Evolutionary conservation across 2,797 vertebrate genomes (phyloP).

Genomic region (Lacerta bilineata): DNA sequence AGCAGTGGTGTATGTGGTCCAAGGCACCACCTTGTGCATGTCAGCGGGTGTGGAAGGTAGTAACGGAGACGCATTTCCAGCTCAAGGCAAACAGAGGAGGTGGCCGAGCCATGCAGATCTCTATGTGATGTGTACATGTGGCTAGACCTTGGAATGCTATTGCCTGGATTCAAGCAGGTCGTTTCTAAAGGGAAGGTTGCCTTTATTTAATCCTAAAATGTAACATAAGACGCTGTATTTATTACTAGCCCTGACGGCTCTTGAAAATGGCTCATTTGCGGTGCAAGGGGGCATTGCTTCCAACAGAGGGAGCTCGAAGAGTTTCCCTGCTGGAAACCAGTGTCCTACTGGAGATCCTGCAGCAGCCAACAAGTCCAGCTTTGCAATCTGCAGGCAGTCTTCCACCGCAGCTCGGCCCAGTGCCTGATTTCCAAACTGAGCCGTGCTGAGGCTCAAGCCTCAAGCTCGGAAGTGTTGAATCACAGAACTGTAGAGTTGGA

Average conservation of each 20-base stretch:
- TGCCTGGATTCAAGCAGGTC: background rate
- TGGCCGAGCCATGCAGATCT: background rate
- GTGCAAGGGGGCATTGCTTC: background rate
- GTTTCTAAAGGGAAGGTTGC: background rate
- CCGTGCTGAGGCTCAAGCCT: background rate
- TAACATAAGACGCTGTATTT: background rate
- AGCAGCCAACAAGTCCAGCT: background rate
- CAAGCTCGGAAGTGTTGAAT: background rate
- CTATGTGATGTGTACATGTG: background rate
- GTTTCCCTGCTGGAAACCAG: background rate
- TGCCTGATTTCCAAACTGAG: background rate
- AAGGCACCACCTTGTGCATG: background rate
- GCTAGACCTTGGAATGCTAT: background rate
- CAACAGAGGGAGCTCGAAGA: slow-evolving; percentile 7
- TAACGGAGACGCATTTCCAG: background rate
- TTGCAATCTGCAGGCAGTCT: background rate
- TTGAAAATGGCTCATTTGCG: background rate
- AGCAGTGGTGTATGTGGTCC: background rate
- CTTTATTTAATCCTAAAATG: background rate
- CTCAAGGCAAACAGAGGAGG: background rate
- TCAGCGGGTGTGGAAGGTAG: background rate
- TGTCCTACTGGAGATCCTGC: background rate
- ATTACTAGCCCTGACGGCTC: background rate
- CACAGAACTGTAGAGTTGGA: no score
- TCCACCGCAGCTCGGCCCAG: background rate